Evolutionary conservation across 2,888 invertebrate species (phyloP), one percentile per base, ranked within the genome.

Genomic region (Eupithecia vulgata): DNA sequence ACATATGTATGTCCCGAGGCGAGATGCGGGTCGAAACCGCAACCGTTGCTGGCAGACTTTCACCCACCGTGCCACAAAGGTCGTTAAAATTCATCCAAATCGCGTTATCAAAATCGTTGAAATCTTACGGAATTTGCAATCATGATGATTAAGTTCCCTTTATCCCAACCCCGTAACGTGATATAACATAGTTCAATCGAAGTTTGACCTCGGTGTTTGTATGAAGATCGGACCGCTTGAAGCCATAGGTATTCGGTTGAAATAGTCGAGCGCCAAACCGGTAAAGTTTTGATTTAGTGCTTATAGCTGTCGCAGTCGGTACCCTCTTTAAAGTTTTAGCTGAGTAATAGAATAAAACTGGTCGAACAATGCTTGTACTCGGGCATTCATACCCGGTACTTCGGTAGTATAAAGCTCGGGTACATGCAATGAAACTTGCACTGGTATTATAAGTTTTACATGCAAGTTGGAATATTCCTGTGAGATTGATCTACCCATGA

Each of bases 251-350:
- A 91, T 90, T 90, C 91, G 89, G 87, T 88, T 83, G 84, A 89
- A 89, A 86, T 90, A 87, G 85, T 86, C 81, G 87, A 86, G 86
- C 81, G 86, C 83, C 85, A 84, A 85, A 85, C 85, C 87, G 91
- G 87, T 83, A 88, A 93, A 94, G 94, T 94, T 94, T 93, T 94
- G 94, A 94, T 93, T 94, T 94, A 94, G 90, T 90, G 90, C 92
- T 91, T 92, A 93, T 93, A 91, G 90, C 91, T 90, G 90, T 90
- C 90, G 86, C 89, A 88, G 88, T 86, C 86, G 88, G 85, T 87
- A 85, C 85, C 90, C 91, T 92, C 92, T 92, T 92, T 90, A 91
- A 93, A 93, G 88, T 93, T 93, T 90, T 87, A 90, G 89, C 85
- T 85, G 87, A 87, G 89, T 93, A 91, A 93, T 93, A 91, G 94